These are phyloP conservation scores for Alethe castanea DNA, from an alignment of 2,113 vertebrate species.

Conservation along the genomic window DNA sequence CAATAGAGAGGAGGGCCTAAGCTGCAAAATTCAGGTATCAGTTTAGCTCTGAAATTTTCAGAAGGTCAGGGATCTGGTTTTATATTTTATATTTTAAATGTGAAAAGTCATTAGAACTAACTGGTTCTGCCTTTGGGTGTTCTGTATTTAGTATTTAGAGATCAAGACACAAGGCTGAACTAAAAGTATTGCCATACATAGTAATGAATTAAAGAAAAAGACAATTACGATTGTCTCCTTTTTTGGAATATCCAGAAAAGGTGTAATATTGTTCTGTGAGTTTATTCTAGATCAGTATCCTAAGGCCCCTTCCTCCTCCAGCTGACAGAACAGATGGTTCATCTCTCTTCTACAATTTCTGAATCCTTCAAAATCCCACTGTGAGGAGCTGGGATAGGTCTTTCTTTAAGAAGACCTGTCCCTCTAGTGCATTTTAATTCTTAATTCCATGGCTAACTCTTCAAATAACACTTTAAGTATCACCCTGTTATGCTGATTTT, in stretches of 20 bases:
- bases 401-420: neutral
- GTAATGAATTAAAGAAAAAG: neutral
- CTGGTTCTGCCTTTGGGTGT: neutral
- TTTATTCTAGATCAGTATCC: neutral
- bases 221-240: neutral
- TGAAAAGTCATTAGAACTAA: neutral
- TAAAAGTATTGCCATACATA: neutral
- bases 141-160: neutral
- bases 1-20: neutral
- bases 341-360: neutral
- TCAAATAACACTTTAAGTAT: neutral
- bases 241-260: neutral
- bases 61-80: neutral
- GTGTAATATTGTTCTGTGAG: neutral
- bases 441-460: neutral
- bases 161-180: neutral
- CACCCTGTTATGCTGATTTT: neutral
- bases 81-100: neutral
- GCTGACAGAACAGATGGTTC: conserved; percentile 35
- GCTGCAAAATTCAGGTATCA: neutral
- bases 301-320: neutral
- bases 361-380: neutral
- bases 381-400: neutral
- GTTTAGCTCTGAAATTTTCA: neutral
- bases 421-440: neutral